Base-by-base conservation (phyloP, 1,140 invertebrate genomes). In the Zaprionus ornatus region DNA sequence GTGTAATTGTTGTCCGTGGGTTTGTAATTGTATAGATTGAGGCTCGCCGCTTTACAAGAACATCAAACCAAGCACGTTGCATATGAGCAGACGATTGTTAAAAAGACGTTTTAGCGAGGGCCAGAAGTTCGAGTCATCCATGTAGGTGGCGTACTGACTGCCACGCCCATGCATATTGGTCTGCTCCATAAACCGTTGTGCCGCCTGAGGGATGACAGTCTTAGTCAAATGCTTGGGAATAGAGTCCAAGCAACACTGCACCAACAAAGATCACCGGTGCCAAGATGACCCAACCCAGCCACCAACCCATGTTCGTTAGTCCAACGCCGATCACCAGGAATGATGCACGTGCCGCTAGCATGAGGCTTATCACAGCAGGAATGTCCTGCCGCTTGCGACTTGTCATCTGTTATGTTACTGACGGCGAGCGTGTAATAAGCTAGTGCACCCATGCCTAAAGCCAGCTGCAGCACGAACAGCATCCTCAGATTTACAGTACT, bases 321-420 rank as follows among this genome's bases (percentile, higher is more conserved):
- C 90, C 80, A 1, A 93, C 91, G 9, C 79, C 82, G 10, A 93
- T 64, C 15, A 92, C 87, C 50, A 93, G 21, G 6, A 90, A 80
- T 1, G 92, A 90, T 12, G 91, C 73, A 10, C 82, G 82, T 5
- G 92, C 90, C 1, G 87, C 91, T 29, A 93, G 29, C 0, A 77
- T 79, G 1, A 87, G 79, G 0, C 78, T 90, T 54, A 92, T 84
- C 19, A 91, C 77, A 9, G 84, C 80, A 29, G 95, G 93, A 19
- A 94, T 93, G 48, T 95, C 93, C 48, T 94, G 93, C n/a, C 66
- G 93, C 94, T 57, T 94, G 93, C 0, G 95, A 94, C 77, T 95
- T 96, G 75, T 96, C 95, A 71, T 96, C 95, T n/a, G n/a, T n/a
- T 25, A 96, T 93, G 82, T 96, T 96, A 3, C 95, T 94, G 17